A percentile compares a stretch with the other conserved stretches of the same genome.
phyloP scores from a whole-genome alignment of 30 jellyfish, hydroid and myxozoan species.

The Hydra vulgaris region DNA sequence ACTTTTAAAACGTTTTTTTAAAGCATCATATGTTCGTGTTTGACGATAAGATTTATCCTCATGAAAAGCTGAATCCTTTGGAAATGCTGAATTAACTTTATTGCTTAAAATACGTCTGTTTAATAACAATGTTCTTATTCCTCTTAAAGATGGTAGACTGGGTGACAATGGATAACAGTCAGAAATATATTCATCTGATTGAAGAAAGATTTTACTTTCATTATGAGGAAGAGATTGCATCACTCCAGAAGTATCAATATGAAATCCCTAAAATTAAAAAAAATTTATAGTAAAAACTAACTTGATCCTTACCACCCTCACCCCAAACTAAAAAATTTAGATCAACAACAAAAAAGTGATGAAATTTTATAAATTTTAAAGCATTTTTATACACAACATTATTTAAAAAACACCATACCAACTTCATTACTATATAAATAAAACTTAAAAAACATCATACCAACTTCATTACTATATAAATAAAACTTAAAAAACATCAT shows the following conservation, averaged over 20 bases:
- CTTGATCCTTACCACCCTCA: too few species aligned
- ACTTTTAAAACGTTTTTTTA: slow-evolving; percentile 44
- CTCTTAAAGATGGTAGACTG: slow-evolving; percentile 34
- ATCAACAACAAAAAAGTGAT: too few species aligned
- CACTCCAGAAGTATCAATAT: slow-evolving; percentile 25
- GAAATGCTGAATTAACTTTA: neutral
- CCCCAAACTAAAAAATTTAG: too few species aligned
- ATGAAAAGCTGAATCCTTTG: neutral
- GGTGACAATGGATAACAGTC: slow-evolving; percentile 61
- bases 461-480: too few species aligned
- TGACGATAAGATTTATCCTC: slow-evolving; percentile 9
- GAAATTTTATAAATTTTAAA: too few species aligned
- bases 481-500: too few species aligned
- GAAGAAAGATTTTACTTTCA: neutral
- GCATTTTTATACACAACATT: too few species aligned
- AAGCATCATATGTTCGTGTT: slow-evolving; percentile 31
- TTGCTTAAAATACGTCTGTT: slow-evolving; percentile 38
- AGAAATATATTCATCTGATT: slow-evolving; percentile 1
- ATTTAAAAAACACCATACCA: too few species aligned
- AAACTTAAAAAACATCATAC: too few species aligned
- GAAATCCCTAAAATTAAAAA: slow-evolving; percentile 3
- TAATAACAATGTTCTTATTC: slow-evolving; percentile 40
- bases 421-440: too few species aligned
- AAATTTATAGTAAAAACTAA: neutral
- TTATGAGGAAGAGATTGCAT: slow-evolving; percentile 19